Base-by-base conservation (phyloP, 2,797 vertebrate species). In the Falco rusticolus region DNA sequence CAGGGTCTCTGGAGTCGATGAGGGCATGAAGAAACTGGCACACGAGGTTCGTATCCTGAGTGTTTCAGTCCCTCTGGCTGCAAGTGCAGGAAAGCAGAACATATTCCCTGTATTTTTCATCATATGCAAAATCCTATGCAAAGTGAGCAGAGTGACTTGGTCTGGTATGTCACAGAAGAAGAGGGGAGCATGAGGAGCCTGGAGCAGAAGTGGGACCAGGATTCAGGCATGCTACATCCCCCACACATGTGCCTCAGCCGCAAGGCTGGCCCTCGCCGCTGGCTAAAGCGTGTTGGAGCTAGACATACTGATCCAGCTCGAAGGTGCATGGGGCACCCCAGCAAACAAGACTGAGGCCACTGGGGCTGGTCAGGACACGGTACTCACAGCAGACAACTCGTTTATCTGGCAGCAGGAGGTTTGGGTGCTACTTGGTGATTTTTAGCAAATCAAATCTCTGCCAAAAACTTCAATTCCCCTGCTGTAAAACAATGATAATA, bases 291-390 rank as follows among this genome's bases (percentile, higher is more conserved):
- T 18, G 3, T 1, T 4, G 34, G 63, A 50, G 51, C 57, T 56
- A 11, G 39, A 39, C 18, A 8, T 2, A 10, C 43, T 14, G 20
- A 17, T 45, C 28, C 71, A 54, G 61, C 70, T 7, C 0, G 0
- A 24, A 28, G 19, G 47, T 2, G 25, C 9, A 0, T 1, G 20
- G 24, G 47, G 50, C 16, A 37, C 26, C 11, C 7, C 0, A 4
- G 51, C 19, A 25, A 20, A 17, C 11, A 9, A 9, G 43, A 25
- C 9, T 0, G 1, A 16, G 34, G 74, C 21, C 0, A 0, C 11
- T 3, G 64, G 37, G 31, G 21, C 3, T 24, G 56, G 5, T 20
- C 26, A 5, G 2, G 4, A 43, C 29, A 15, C 16, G 48, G 39
- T 9, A 20, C 4, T 1, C 19, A 5, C 39, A 16, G 71, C 76